Evolutionary conservation across 2,888 invertebrate genomes (phyloP), one percentile per base, ranked within the genome.

Genomic region (Onthophagus sagittarius): DNA sequence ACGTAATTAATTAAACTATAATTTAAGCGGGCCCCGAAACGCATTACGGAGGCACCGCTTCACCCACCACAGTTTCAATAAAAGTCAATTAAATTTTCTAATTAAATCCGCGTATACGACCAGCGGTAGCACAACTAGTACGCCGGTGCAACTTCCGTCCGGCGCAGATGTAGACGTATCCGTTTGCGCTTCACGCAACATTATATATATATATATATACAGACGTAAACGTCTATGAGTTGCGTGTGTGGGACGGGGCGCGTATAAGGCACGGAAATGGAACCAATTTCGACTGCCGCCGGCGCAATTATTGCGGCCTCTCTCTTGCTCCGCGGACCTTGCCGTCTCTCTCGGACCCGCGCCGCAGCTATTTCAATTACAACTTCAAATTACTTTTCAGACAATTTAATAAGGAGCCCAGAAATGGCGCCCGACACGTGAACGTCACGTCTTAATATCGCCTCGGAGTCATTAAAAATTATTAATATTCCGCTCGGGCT

Each of bases 361-460:
- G 39, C 39, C 67, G 31, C 31, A 67, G 67, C 67, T 23, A 67
- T 67, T 67, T 85, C 85, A 85, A 85, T 85, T 85, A 85, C 85
- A 85, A 85, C 84, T 85, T 85, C 83, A 83, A 84, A 85, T 85
- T 85, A 85, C 85, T 85, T 85, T 85, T 83, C 83, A 82, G 84
- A 83, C 84, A 84, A 83, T 84, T 85, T 85, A 84, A 85, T 85
- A 84, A 83, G 83, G 84, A 83, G 79, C 81, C 67, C 67, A 67
- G 67, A 67, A 67, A 67, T 67, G 67, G 67, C 67, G 67, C 67
- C 67, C 31, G 32, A 67, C 67, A 31, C 67, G 67, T 67, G 67
- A 67, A 67, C 67, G 67, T 32, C 67, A 23, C 67, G 67, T 67
- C 67, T 67, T 23, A 15, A 31, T 67, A 67, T 31, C 67, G 13